phyloP scores from a whole-genome alignment of 1,140 invertebrate species.

The Sipha flava region DNA sequence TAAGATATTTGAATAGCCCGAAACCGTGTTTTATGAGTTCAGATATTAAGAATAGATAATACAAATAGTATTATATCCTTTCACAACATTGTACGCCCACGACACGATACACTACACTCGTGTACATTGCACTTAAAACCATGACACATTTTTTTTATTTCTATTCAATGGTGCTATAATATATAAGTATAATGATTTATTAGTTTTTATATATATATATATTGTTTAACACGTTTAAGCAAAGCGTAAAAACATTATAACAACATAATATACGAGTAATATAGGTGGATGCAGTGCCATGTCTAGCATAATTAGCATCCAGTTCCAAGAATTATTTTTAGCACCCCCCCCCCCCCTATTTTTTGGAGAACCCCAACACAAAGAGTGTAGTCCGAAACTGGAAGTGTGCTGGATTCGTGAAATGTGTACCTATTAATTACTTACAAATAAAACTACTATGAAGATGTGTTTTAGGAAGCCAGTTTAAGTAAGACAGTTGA shows the following conservation, averaged over 20 bases:
- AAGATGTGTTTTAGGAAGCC: no score
- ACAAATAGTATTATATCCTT: conserved; percentile 4
- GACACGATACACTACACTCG: neutral
- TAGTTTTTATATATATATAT: neutral
- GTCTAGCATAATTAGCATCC: no score
- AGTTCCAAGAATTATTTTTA: no score
- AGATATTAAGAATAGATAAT: conserved; percentile 2
- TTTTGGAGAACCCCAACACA: no score
- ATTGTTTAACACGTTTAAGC: neutral
- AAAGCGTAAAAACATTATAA: neutral
- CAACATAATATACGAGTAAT: neutral
- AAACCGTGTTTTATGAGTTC: conserved; percentile 7
- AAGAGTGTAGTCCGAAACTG: no score
- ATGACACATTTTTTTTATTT: neutral
- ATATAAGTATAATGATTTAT: conserved; percentile 7
- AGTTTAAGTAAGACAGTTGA: no score
- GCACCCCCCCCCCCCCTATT: no score
- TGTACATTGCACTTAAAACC: neutral
- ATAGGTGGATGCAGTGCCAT: no score
- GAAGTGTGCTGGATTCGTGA: no score
- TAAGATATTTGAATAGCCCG: neutral
- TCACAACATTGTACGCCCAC: neutral
- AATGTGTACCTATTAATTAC: no score
- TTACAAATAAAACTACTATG: no score
- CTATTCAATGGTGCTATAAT: neutral